phyloP scores from a whole-genome alignment of 2,113 vertebrate genomes.

The Toxotes chatareus region DNA sequence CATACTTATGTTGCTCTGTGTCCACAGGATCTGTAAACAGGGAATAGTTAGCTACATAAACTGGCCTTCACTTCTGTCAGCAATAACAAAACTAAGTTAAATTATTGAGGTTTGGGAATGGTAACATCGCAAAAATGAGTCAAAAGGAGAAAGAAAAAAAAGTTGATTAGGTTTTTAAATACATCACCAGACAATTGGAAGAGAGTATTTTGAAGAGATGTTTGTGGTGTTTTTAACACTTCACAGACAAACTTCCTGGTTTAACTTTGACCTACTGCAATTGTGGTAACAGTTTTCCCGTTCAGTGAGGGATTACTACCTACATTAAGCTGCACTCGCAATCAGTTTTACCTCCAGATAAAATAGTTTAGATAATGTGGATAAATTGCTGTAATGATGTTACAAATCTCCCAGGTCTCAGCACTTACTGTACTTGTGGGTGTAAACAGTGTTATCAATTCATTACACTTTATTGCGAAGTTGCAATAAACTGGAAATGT shows the following conservation, averaged over 20 bases:
- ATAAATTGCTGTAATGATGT: neutral
- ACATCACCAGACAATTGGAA: neutral
- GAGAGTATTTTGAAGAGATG: neutral
- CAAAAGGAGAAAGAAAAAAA: neutral
- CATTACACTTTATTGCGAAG: neutral
- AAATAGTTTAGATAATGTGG: neutral
- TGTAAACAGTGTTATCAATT: neutral
- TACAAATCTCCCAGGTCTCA: neutral
- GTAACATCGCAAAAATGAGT: neutral
- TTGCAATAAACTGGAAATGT: neutral
- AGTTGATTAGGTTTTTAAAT: neutral
- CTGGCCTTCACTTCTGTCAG: too few species aligned
- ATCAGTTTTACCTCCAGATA: neutral
- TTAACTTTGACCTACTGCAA: neutral
- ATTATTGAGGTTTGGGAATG: neutral
- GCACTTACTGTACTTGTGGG: neutral
- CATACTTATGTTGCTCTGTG: neutral
- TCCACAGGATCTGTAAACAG: too few species aligned
- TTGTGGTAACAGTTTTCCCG: neutral
- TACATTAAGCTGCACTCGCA: too few species aligned
- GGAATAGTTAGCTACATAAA: too few species aligned
- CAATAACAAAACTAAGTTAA: neutral
- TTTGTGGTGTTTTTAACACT: neutral
- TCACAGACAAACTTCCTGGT: neutral
- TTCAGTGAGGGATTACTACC: neutral